Percentiles rank a stretch among this genome's conserved stretches.
These are phyloP conservation scores for Diplolepis rosae DNA, from an alignment of 2,888 invertebrate species.

Conservation along the genomic window DNA sequence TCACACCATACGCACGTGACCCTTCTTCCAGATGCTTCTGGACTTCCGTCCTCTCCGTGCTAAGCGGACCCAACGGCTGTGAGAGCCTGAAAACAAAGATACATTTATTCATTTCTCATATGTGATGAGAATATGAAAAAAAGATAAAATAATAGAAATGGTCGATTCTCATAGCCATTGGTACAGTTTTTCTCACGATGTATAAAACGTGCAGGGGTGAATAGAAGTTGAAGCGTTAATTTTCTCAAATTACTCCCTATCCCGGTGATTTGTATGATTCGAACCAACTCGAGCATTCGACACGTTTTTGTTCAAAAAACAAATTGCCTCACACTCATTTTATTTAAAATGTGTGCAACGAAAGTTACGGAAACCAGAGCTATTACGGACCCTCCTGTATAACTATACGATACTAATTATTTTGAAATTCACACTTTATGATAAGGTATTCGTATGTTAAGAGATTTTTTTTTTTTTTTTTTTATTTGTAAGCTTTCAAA, in stretches of 20 bases:
- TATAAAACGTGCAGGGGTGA: background rate
- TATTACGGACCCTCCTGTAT: no score
- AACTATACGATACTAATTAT: no score
- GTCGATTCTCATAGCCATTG: background rate
- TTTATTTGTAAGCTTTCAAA: no score
- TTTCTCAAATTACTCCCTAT: background rate
- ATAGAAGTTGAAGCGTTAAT: background rate
- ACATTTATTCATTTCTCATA: no score
- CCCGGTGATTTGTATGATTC: background rate
- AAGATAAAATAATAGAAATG: no score
- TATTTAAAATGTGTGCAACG: background rate
- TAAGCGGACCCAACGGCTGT: constrained; percentile 51
- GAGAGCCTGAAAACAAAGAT: constrained; percentile 41
- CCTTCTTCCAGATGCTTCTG: constrained; percentile 30
- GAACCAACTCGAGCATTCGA: background rate
- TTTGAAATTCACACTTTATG: no score
- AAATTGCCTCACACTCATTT: constrained; percentile 1
- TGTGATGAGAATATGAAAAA: no score
- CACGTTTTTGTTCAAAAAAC: background rate
- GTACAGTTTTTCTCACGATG: background rate
- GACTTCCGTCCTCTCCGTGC: constrained; percentile 43
- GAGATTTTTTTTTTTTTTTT: no score
- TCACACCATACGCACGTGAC: constrained; percentile 29
- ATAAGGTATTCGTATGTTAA: no score
- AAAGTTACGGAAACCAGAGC: background rate